Conservation (phyloP, 2,113 vertebrate genomes). For the Gobio gobio region DNA sequence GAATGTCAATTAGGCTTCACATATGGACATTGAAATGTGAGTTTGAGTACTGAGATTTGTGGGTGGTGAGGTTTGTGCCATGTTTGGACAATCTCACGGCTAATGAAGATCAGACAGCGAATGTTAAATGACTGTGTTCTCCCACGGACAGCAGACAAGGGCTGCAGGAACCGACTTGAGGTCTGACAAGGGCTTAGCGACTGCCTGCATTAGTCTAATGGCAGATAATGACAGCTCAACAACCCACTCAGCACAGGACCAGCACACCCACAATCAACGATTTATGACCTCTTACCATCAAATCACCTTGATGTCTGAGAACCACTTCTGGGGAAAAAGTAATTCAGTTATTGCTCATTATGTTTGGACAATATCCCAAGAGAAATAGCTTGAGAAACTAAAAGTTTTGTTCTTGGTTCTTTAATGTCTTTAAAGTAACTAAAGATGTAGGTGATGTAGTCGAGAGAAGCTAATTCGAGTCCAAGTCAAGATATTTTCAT, state of each 20-base stretch:
- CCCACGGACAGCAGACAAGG: slow-evolving; percentile 14
- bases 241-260: slow-evolving; percentile 61
- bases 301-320: slow-evolving; percentile 59
- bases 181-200: background rate
- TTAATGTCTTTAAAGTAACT: background rate
- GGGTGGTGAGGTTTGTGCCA: slow-evolving; percentile 10
- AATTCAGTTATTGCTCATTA: slow-evolving; percentile 14
- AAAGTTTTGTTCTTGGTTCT: background rate
- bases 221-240: slow-evolving; percentile 65
- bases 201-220: slow-evolving; percentile 60
- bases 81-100: slow-evolving; percentile 25
- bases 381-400: background rate
- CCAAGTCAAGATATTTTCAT: background rate
- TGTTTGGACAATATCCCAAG: background rate
- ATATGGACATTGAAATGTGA: slow-evolving; percentile 19
- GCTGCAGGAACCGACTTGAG: slow-evolving; percentile 13
- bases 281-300: slow-evolving; percentile 63
- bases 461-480: background rate
- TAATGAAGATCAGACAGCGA: slow-evolving; percentile 23
- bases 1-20: background rate
- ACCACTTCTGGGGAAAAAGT: slow-evolving; percentile 46
- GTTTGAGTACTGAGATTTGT: slow-evolving; percentile 11
- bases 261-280: slow-evolving; percentile 56
- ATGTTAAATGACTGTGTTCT: slow-evolving; percentile 37
- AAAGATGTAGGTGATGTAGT: background rate